phyloP scores from a whole-genome alignment of 2,113 vertebrate species.

The Halichoerus grypus region DNA sequence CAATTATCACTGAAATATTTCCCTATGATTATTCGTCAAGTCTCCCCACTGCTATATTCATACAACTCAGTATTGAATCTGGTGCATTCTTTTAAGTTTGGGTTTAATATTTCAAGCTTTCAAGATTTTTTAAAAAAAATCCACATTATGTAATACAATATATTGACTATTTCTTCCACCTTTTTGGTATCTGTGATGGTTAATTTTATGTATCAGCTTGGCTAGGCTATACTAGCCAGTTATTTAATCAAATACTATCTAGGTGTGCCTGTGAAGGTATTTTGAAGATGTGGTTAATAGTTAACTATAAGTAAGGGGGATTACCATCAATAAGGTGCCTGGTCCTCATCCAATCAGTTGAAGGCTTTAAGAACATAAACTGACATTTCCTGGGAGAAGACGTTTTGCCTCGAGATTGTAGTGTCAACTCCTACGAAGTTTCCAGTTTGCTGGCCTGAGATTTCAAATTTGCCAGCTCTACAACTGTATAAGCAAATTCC shows the following conservation, averaged over 20 bases:
- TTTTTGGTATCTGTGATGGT: background rate
- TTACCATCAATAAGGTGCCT: background rate
- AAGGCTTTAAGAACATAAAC: background rate
- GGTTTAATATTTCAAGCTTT: background rate
- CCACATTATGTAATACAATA: background rate
- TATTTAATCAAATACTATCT: constrained; percentile 43
- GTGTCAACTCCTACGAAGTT: background rate
- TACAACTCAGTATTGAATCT: background rate
- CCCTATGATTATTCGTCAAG: background rate
- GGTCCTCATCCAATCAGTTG: background rate
- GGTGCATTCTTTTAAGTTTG: background rate
- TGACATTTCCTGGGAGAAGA: background rate
- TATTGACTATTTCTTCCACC: background rate
- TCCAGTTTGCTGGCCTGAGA: background rate
- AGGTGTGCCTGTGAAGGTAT: background rate
- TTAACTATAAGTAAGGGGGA: background rate
- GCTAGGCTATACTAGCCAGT: background rate
- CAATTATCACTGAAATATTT: background rate
- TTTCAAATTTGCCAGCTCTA: background rate
- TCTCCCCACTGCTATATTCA: background rate
- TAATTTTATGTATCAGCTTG: background rate
- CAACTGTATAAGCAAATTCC: background rate
- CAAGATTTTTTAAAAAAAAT: background rate
- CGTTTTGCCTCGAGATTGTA: background rate
- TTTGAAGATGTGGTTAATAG: constrained; percentile 1